Conservation (phyloP, 2,113 vertebrate genomes). For the Pterocles orientalis region DNA sequence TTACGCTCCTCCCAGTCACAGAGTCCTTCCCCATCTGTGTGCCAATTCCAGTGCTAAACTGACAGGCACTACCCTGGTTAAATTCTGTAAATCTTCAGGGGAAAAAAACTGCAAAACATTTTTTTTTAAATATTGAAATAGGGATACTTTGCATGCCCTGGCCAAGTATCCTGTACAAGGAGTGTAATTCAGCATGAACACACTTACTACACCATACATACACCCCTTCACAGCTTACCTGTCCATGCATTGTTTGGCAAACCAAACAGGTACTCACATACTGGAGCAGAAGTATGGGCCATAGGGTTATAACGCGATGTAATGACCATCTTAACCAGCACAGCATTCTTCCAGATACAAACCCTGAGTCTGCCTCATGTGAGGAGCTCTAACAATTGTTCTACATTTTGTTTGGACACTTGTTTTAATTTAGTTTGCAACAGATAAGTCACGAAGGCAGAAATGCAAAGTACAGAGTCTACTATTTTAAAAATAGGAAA, state of each 20-base stretch:
- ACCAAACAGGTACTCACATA: not conserved
- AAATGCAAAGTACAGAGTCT: not conserved
- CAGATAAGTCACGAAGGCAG: not conserved
- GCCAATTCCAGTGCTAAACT: not conserved
- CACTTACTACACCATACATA: too few species aligned
- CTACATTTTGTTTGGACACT: not conserved
- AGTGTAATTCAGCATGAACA: not conserved
- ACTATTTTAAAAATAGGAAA: not conserved
- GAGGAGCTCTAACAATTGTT: not conserved
- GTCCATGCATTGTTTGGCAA: not conserved
- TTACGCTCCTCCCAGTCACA: not conserved
- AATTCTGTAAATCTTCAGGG: not conserved
- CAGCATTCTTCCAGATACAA: not conserved
- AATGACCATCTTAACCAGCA: not conserved
- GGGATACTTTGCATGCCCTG: not conserved
- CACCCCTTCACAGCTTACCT: not conserved
- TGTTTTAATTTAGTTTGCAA: not conserved
- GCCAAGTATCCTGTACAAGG: not conserved
- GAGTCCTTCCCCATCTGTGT: not conserved
- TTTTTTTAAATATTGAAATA: not conserved
- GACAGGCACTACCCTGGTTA: not conserved
- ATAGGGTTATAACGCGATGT: not conserved
- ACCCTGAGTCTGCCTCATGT: accelerated
- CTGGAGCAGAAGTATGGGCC: not conserved
- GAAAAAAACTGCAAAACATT: not conserved